A percentile compares a stretch with the other conserved stretches of the same genome.
Conservation (phyloP, 2,888 invertebrate species). For the Sinodicranocentrus sp. region DNA sequence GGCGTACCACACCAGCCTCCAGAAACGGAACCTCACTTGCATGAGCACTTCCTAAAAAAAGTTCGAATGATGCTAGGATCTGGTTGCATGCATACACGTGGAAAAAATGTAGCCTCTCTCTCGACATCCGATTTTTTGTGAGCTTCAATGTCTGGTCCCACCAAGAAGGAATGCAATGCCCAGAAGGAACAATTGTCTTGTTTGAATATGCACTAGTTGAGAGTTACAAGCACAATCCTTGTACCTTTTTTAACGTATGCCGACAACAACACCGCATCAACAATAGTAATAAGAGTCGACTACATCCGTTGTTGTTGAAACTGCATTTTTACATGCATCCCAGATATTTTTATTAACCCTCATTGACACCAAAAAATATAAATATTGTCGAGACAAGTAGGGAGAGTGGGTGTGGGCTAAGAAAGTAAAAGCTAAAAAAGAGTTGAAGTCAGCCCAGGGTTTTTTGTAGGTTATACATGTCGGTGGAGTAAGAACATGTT, state of each 20-base stretch:
- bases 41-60: conserved; percentile 35
- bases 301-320: conserved; percentile 22
- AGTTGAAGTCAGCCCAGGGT: no score
- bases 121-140: conserved; percentile 25
- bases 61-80: conserved; percentile 14
- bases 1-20: conserved; percentile 30
- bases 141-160: conserved; percentile 33
- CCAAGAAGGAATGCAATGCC: conserved; percentile 57
- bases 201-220: conserved; percentile 40
- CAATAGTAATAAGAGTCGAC: conserved; percentile 7
- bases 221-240: conserved; percentile 21
- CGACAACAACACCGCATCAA: conserved; percentile 31
- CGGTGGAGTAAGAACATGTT: background rate
- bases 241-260: conserved; percentile 20
- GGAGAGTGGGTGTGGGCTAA: background rate
- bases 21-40: conserved; percentile 41
- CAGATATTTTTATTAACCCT: conserved; percentile 52
- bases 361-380: conserved; percentile 55
- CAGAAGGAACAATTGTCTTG: conserved; percentile 61
- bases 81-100: conserved; percentile 33
- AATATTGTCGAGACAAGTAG: conserved; percentile 14
- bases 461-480: no score
- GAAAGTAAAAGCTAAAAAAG: background rate
- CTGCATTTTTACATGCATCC: conserved; percentile 29
- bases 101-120: background rate